These are phyloP conservation scores for Hemicrepidius hirtus DNA, from an alignment of 2,888 invertebrate species.

Conservation along the genomic window DNA sequence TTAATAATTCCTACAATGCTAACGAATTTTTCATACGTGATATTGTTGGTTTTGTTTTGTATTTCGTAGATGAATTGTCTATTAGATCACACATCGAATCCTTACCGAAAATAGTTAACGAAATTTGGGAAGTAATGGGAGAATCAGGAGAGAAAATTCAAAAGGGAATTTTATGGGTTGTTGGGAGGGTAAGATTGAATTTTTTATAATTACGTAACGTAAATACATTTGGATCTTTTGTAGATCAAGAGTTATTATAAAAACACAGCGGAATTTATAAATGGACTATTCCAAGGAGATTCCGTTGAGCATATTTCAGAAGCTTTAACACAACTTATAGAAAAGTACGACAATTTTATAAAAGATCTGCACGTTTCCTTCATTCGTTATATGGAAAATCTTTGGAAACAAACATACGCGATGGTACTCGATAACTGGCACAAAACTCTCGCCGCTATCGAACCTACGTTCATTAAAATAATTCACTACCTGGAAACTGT, in stretches of 20 bases:
- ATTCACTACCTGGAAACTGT: slow-evolving; percentile 85
- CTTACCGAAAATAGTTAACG: slow-evolving; percentile 85
- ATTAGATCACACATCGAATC: slow-evolving; percentile 85
- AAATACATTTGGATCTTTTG: slow-evolving; percentile 55
- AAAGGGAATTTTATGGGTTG: slow-evolving; percentile 83
- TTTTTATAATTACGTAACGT: neutral
- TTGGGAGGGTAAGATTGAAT: slow-evolving; percentile 75
- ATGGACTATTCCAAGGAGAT: slow-evolving; percentile 83
- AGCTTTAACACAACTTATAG: slow-evolving; percentile 80
- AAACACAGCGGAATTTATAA: slow-evolving; percentile 81
- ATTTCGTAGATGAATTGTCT: slow-evolving; percentile 85
- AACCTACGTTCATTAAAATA: slow-evolving; percentile 85
- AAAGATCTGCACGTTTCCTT: slow-evolving; percentile 84
- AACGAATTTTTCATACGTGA: slow-evolving; percentile 91
- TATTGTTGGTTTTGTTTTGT: slow-evolving; percentile 80
- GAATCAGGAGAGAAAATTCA: slow-evolving; percentile 87
- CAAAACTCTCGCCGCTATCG: slow-evolving; percentile 81
- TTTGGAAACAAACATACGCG: slow-evolving; percentile 82
- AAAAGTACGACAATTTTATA: slow-evolving; percentile 86
- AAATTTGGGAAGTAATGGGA: slow-evolving; percentile 90
- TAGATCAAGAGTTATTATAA: slow-evolving; percentile 81
- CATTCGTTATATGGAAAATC: slow-evolving; percentile 82
- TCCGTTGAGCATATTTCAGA: slow-evolving; percentile 82
- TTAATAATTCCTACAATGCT: slow-evolving; percentile 85
- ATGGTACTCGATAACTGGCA: slow-evolving; percentile 83